Conservation (phyloP, 2,113 vertebrate genomes). For the Climacteris rufus region DNA sequence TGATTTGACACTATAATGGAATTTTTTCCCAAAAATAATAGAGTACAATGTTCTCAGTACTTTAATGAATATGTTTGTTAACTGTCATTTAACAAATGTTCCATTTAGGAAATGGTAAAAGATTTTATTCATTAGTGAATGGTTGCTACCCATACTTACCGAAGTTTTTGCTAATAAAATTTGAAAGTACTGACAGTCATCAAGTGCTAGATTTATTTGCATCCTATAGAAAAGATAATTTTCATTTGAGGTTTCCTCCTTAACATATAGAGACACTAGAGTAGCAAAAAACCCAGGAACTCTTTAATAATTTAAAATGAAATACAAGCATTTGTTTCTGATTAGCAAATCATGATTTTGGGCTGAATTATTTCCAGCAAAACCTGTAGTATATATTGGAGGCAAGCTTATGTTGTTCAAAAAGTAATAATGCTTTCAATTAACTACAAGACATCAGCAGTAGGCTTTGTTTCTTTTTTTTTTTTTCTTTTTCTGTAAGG, state of each 20-base stretch:
- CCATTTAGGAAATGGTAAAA: background rate
- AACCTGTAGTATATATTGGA: background rate
- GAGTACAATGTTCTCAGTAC: background rate
- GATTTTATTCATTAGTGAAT: background rate
- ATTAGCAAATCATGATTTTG: background rate
- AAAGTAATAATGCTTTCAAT: background rate
- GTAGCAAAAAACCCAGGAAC: background rate
- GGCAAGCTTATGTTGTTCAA: background rate
- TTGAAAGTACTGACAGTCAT: background rate
- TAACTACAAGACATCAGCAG: background rate
- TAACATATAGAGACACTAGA: background rate
- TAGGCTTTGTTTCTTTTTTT: no score
- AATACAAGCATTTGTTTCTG: background rate
- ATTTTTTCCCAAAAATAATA: background rate
- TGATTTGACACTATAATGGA: background rate
- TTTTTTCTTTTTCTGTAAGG: background rate
- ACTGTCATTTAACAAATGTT: rapidly evolving
- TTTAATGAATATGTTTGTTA: background rate
- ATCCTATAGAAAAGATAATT: background rate
- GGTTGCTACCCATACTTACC: background rate
- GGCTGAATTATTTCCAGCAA: background rate
- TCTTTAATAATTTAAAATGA: background rate
- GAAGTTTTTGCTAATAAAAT: background rate
- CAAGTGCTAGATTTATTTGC: background rate
- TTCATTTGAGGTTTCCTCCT: background rate